Evolutionary conservation across 1,140 invertebrate species (phyloP).

Genomic region (Andricus grossulariae): DNA sequence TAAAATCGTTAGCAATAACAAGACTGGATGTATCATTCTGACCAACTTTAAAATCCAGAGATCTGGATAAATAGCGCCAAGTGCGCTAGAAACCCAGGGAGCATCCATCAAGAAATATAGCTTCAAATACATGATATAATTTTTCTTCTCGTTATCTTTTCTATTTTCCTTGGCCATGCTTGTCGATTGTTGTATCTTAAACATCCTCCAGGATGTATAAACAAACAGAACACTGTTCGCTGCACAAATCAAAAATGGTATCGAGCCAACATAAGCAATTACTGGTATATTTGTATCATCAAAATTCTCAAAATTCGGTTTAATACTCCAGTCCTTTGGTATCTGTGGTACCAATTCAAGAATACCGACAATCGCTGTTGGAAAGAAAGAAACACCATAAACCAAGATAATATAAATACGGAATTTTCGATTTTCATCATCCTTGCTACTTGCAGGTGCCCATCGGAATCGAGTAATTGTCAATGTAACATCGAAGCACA

Average conservation of each 20-base stretch:
- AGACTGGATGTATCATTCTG: slow-evolving; percentile 60
- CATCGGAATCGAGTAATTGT: slow-evolving; percentile 63
- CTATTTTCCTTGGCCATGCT: slow-evolving; percentile 41
- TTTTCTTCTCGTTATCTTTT: slow-evolving; percentile 47
- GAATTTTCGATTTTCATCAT: slow-evolving; percentile 59
- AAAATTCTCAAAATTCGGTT: slow-evolving; percentile 60
- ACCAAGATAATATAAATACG: slow-evolving; percentile 50
- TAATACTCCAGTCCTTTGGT: slow-evolving; percentile 52
- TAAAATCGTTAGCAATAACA: slow-evolving; percentile 59
- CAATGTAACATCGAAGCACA: slow-evolving; percentile 64
- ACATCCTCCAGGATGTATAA: slow-evolving; percentile 58
- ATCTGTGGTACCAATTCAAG: slow-evolving; percentile 56
- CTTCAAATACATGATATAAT: slow-evolving; percentile 61
- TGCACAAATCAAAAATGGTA: slow-evolving; percentile 53
- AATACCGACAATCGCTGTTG: slow-evolving; percentile 51
- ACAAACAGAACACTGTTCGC: slow-evolving; percentile 58
- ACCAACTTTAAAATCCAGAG: slow-evolving; percentile 65
- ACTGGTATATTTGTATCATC: slow-evolving; percentile 50
- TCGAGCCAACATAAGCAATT: slow-evolving; percentile 52
- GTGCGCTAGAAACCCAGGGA: slow-evolving; percentile 58
- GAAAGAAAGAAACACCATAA: slow-evolving; percentile 48
- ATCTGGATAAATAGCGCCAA: slow-evolving; percentile 58
- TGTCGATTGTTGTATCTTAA: slow-evolving; percentile 51
- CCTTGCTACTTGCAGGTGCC: slow-evolving; percentile 44
- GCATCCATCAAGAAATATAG: slow-evolving; percentile 66